Base-by-base conservation (phyloP, 2,888 invertebrate species). In the Scelioninae gen. 2 region DNA sequence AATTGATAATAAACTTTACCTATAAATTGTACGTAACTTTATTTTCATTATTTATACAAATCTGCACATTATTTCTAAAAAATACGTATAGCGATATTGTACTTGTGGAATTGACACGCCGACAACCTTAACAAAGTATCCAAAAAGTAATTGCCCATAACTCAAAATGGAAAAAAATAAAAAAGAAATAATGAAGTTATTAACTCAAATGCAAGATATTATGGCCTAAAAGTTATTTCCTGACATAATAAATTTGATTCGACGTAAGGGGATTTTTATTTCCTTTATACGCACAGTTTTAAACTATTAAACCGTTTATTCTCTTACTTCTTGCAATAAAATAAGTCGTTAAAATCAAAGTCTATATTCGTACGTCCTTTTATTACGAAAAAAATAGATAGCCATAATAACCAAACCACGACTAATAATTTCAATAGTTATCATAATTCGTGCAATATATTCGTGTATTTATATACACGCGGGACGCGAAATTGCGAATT, bases 321-420 rank as follows among this genome's bases (percentile, higher is more conserved):
- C 28, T 28, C 28, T 46, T 28, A 28, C 15, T 28, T 28, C 28
- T 46, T 10, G 13, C 10, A 28, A 28, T 46, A 46, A 28, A 46
- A 46, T 46, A 28, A 46, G 46, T n/a, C 46, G 15, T 46, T 11
- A 46, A 46, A 46, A 46, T 46, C 46, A 28, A 9, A 46, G 25
- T 46, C 46, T 28, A 28, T 15, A 25, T 28, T 28, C 16, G 10
- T 11, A 45, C 2, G 2, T 5, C n/a, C 11, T 45, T 45, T 45
- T 45, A 39, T 22, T n/a, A 4, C 5, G 19, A n/a, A 11, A 22
- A 46, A 25, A 46, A 46, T 2, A 0, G 9, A 7, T 9, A 2
- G 16, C 4, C 46, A n/a, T 28, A 48, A 31, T 31, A n/a, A 1
- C 9, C 10, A 16, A 48, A 48, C 28, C 28, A n/a, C 46, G 46